Evolutionary conservation across 1,140 invertebrate genomes (phyloP).

Genomic region (Meloidogyne exigua): DNA sequence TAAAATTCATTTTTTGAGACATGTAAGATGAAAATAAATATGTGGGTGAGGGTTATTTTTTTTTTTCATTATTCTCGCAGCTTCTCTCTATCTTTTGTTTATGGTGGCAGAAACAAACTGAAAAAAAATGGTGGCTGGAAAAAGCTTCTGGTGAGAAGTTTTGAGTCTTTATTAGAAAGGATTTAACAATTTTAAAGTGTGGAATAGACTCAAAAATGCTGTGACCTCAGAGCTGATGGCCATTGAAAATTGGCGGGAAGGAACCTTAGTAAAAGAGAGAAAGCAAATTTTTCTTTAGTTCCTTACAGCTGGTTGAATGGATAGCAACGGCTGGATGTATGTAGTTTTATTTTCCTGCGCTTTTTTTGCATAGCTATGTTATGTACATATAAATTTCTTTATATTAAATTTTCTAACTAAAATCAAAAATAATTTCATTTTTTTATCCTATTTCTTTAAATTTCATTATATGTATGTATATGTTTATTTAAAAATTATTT

Average conservation of each 20-base stretch:
- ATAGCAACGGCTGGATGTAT: not conserved
- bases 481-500: no score
- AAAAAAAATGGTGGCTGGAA: not conserved
- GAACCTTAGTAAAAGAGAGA: not conserved
- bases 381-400: slow-evolving; percentile 4
- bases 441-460: not conserved
- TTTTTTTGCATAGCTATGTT: not conserved
- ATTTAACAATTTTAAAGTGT: not conserved
- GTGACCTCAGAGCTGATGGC: not conserved
- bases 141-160: not conserved
- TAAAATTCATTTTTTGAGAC: no score
- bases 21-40: not conserved
- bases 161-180: not conserved
- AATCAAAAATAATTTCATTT: not conserved
- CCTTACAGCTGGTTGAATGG: not conserved
- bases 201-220: not conserved
- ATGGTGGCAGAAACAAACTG: not conserved
- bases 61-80: not conserved
- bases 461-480: not conserved
- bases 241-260: slow-evolving; percentile 1
- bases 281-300: not conserved
- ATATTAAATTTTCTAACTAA: not conserved
- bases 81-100: not conserved
- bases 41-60: not conserved
- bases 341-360: not conserved